Conservation (phyloP, 2,113 vertebrate species). For the Tragelaphus strepsiceros region DNA sequence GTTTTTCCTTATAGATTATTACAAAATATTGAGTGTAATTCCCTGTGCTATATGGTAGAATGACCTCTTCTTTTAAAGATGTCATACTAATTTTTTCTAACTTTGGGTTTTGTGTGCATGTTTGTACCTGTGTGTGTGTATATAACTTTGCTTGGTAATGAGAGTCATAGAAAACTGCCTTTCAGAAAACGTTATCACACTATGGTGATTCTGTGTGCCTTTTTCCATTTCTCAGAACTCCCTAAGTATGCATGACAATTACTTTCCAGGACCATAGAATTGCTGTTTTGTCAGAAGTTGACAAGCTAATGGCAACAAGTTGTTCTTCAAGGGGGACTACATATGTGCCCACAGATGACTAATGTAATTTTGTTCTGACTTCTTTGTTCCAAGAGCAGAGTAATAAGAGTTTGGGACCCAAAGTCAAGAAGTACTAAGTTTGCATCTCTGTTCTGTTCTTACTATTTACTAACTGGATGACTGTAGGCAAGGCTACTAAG, state of each 20-base stretch:
- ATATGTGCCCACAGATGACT: background rate
- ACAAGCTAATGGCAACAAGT: background rate
- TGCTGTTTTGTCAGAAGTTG: background rate
- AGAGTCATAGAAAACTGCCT: background rate
- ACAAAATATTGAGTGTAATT: background rate
- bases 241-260: background rate
- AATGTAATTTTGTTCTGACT: background rate
- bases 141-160: background rate
- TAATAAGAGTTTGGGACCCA: too few species aligned
- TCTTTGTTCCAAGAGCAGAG: background rate
- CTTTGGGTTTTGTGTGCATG: background rate
- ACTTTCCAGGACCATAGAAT: background rate
- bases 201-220: background rate
- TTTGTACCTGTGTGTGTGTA: background rate
- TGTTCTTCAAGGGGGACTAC: background rate
- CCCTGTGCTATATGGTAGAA: background rate
- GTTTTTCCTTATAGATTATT: background rate
- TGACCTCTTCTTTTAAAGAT: background rate
- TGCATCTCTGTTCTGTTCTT: background rate
- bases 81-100: background rate
- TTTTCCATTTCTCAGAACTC: background rate
- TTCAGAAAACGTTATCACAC: background rate
- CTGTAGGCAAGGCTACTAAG: background rate
- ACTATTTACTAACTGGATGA: background rate
- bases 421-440: background rate